Conservation (phyloP, 2,113 vertebrate species). For the Haplotaxodon microlepis region DNA sequence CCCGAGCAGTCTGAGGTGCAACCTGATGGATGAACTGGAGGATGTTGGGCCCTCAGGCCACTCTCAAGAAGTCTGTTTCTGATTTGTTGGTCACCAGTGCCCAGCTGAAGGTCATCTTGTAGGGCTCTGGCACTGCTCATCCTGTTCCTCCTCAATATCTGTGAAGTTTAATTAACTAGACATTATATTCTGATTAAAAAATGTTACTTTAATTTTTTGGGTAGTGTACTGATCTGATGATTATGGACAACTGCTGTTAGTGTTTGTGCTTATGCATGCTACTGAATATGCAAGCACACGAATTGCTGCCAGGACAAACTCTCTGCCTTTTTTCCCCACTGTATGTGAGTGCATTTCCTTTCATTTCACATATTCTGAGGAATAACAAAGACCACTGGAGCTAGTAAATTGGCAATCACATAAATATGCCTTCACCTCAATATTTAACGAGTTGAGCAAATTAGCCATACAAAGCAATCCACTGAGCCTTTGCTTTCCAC, state of each 20-base stretch:
- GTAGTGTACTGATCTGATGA: background rate
- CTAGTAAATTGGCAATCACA: conserved; percentile 64
- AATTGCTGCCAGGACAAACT: conserved; percentile 7
- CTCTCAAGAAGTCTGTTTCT: background rate
- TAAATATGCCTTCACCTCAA: conserved; percentile 68
- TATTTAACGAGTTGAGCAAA: conserved; percentile 75
- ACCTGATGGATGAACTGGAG: background rate
- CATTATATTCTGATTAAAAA: background rate
- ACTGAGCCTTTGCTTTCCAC: conserved; percentile 56
- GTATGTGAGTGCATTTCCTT: conserved; percentile 7
- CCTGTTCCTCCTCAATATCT: background rate
- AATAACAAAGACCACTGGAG: conserved; percentile 59
- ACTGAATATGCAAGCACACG: background rate
- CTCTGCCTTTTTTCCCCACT: background rate
- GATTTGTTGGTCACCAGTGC: background rate
- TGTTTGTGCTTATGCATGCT: background rate
- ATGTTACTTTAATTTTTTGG: background rate
- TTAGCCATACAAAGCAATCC: conserved; percentile 67
- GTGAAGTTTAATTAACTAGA: background rate
- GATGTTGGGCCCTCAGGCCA: background rate
- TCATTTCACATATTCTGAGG: conserved; percentile 48
- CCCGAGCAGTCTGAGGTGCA: background rate
- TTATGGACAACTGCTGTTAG: background rate
- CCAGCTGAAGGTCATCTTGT: background rate
- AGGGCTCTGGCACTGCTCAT: background rate